Conservation (phyloP, 2,888 invertebrate genomes). For the Alentia gelatinosa region DNA sequence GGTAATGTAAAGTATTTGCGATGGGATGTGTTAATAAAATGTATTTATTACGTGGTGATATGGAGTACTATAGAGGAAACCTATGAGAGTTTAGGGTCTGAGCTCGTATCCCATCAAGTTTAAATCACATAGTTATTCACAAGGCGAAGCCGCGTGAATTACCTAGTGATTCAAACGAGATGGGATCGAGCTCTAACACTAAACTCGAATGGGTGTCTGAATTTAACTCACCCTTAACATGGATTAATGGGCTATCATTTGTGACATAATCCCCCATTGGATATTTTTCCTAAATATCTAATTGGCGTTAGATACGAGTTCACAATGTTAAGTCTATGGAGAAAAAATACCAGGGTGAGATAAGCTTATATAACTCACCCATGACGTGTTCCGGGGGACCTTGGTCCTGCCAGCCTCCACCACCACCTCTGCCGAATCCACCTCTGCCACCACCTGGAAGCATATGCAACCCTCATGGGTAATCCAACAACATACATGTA, state of each 20-base stretch:
- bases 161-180: no score
- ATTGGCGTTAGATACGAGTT: background rate
- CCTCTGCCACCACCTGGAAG: constrained; percentile 20
- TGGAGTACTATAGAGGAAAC: no score
- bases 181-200: background rate
- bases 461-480: background rate
- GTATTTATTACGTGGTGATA: no score
- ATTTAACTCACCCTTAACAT: background rate
- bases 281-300: background rate
- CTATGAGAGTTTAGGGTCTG: no score
- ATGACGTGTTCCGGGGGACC: constrained; percentile 78
- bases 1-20: no score
- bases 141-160: no score
- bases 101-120: no score
- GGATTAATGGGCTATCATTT: background rate
- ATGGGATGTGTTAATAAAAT: no score
- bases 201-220: background rate
- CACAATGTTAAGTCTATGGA: background rate
- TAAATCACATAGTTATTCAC: no score
- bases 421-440: constrained; percentile 20
- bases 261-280: background rate
- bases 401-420: constrained; percentile 67
- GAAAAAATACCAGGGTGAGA: no score
- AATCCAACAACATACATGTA: background rate
- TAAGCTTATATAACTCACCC: constrained; percentile 71